Evolutionary conservation across 2,797 vertebrate species (phyloP).

Genomic region (Craterocephalus amniculus): DNA sequence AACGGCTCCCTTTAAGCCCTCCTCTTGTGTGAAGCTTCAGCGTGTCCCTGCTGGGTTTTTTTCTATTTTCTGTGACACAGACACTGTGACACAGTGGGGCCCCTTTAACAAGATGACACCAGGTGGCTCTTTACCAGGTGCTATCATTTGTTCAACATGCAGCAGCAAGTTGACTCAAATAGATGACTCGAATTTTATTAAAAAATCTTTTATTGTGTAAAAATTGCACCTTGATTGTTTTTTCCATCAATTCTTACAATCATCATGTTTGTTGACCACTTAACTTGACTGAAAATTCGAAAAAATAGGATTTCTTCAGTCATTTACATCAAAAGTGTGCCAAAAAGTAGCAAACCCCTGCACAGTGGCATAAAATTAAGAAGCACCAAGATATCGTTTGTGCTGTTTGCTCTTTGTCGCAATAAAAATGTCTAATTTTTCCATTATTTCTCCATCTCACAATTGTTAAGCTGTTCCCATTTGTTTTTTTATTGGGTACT

Average conservation of each 20-base stretch:
- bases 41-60: conserved; percentile 7
- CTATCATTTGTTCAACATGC: not conserved
- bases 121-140: conserved; percentile 16
- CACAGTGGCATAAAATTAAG: conserved; percentile 24
- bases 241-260: conserved; percentile 17
- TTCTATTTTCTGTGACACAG: conserved; percentile 6
- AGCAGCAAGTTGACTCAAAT: conserved; percentile 4
- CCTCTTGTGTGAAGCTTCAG: conserved; percentile 33
- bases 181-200: not conserved
- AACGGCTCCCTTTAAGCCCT: conserved; percentile 55
- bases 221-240: not conserved
- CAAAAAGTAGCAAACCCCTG: conserved; percentile 25
- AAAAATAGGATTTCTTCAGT: not conserved
- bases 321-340: conserved; percentile 17
- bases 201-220: not conserved
- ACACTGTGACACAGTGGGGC: conserved; percentile 18
- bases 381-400: conserved; percentile 10
- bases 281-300: conserved; percentile 18
- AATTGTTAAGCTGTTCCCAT: conserved; percentile 14
- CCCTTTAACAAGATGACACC: conserved; percentile 15
- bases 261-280: conserved; percentile 23
- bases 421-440: conserved; percentile 28
- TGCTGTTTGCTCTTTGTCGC: conserved; percentile 19
- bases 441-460: conserved; percentile 11
- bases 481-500: conserved; percentile 21